Evolutionary conservation across 1,140 invertebrate genomes (phyloP), one percentile per base, ranked within the genome.

Genomic region (Nylanderia fulva): DNA sequence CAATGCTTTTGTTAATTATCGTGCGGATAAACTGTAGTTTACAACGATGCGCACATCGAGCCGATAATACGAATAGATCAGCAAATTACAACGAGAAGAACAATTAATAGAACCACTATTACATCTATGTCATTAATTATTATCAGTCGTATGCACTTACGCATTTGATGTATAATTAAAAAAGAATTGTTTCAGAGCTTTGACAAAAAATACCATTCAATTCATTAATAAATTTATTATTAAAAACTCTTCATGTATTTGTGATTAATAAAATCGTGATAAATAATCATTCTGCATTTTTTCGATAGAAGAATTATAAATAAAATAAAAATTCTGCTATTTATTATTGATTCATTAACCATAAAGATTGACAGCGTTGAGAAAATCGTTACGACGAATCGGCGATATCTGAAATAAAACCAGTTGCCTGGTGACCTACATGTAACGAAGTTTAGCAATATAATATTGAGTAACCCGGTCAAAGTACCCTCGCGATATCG

Each of bases 401-500:
- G 58, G 1, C 8, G 42, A 68, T n/a, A n/a, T 58, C 66, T 69
- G 15, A 54, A 79, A 79, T 68, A 39, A 79, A 69, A 79, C 63
- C 76, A 11, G 21, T 69, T 79, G 63, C 33, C 63, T 8, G 45
- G 33, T 54, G 33, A 79, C 63, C 76, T 33, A 68, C 39, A 63
- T 39, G 27, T 54, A 56, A n/a, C 58, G 42, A 64, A 48, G 58
- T 27, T 64, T 68, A 36, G 76, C 33, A 54, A 79, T 52, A 18
- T 77, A 77, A 77, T 64, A 69, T 45, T 29, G 33, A 45, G 76
- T 69, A 69, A 79, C 63, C 15, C 15, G 76, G 45, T 45, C 18
- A 27, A 54, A 68, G 45, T 13, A 29, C 29, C n/a, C 21, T 52
- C 76, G 29, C 1, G 33, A 66, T 36, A 66, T 42, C 64, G 33